Percentiles rank a stretch among this genome's conserved stretches.
Evolutionary conservation across 2,113 vertebrate species (phyloP).

Genomic region (Drymodes brunneopygia): DNA sequence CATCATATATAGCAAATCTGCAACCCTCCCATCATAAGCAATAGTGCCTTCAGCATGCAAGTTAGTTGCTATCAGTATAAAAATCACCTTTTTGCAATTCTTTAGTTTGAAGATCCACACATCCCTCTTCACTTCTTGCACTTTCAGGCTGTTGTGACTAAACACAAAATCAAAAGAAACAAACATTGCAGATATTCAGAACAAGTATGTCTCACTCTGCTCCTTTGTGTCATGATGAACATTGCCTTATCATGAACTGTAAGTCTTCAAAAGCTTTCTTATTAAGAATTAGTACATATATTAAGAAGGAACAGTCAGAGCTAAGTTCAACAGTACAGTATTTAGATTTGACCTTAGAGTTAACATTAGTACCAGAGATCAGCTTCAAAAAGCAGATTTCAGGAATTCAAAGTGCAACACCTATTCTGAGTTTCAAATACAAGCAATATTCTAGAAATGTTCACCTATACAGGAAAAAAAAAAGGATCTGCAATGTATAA

Average conservation of each 20-base stretch:
- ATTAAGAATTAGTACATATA: background rate
- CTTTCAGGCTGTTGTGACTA: background rate
- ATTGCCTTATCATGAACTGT: background rate
- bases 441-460: background rate
- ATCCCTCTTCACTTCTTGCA: slow-evolving; percentile 2
- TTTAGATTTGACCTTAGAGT: background rate
- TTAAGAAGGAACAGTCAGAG: background rate
- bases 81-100: slow-evolving; percentile 47
- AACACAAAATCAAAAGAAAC: background rate
- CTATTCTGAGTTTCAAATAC: background rate
- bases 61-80: background rate
- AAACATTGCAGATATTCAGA: background rate
- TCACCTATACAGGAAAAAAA: background rate
- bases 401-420: background rate
- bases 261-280: background rate
- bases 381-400: background rate
- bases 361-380: background rate
- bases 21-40: background rate
- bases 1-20: background rate
- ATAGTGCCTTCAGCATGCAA: background rate
- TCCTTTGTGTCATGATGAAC: background rate
- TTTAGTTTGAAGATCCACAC: background rate
- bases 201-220: background rate
- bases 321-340: background rate
- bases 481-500: background rate